Evolutionary conservation across 2,113 vertebrate species (phyloP), one percentile per base, ranked within the genome.

Genomic region (Gambusia affinis): DNA sequence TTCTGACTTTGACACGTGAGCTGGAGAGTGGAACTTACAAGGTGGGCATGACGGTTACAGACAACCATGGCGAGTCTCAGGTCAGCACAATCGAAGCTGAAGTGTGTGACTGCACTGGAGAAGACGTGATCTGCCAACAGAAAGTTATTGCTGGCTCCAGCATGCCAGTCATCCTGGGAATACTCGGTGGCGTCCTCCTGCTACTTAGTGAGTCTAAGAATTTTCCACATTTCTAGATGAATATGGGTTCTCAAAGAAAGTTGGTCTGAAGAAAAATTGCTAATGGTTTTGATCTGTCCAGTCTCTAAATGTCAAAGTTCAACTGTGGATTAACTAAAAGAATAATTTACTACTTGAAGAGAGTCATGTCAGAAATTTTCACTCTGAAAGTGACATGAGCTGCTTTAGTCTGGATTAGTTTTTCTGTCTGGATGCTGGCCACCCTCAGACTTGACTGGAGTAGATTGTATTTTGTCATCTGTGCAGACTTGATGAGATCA

Each of bases 101-200:
- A 0, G 95, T 99, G 5, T 99, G 98, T 3, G 87, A 96, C 79
- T 98, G 97, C 0, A 91, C 80, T 0, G 97, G 96, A 0, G 3
- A 64, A 0, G 68, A 91, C 0, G 51, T 72, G 1, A 0, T 0
- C 0, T 92, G 92, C 28, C 6, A 0, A 2, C 14, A 51, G 0
- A 12, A 0, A 0, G n/a, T 22, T 0, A 2, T 4, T 0, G 89
- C 66, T 0, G 91, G 69, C 0, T 0, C 94, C 6, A 84, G 85
- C 0, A 81, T 98, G 30, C 86, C 96, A 0, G 87, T 91, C 29
- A 96, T 99, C 66, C 92, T 98, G 60, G 97, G 96, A 54, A 95
- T 99, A 82, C 93, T 99, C 0, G 97, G 95, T 3, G 97, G 94
- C 11, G 93, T 98, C 83, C 90, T 99, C 31, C 89, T 94, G 0